phyloP scores from a whole-genome alignment of 2,888 invertebrate species.

The Tinea semifulvella region DNA sequence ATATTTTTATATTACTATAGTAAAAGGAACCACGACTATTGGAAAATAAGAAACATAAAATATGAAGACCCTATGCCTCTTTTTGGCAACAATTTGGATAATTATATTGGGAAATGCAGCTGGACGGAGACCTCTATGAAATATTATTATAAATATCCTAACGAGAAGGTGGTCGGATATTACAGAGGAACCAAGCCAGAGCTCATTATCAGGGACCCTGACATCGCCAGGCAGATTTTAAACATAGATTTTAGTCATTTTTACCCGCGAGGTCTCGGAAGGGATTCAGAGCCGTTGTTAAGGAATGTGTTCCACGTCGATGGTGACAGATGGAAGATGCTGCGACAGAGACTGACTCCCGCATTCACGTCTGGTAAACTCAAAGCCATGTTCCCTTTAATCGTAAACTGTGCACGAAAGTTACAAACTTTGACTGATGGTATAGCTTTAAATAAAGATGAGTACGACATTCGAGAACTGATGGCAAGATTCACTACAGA shows the following conservation, averaged over 20 bases:
- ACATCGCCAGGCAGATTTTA: constrained; percentile 33
- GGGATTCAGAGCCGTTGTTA: constrained; percentile 29
- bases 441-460: constrained; percentile 25
- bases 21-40: constrained; percentile 22
- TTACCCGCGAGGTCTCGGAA: constrained; percentile 26
- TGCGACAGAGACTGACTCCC: constrained; percentile 41
- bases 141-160: constrained; percentile 36
- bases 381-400: constrained; percentile 45
- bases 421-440: constrained; percentile 23
- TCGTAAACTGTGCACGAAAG: constrained; percentile 40
- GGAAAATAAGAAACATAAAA: constrained; percentile 22
- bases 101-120: constrained; percentile 8
- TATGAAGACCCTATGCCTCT: constrained; percentile 16
- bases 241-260: constrained; percentile 33
- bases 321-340: constrained; percentile 43
- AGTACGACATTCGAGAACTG: constrained; percentile 27
- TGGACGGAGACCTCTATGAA: constrained; percentile 14
- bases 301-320: constrained; percentile 36
- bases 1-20: constrained; percentile 18
- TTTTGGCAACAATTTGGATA: constrained; percentile 17
- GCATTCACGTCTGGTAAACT: constrained; percentile 45
- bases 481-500: constrained; percentile 43
- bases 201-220: constrained; percentile 37
- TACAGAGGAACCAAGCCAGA: constrained; percentile 37
- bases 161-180: constrained; percentile 42